Evolutionary conservation across 1,140 invertebrate genomes (phyloP).

Genomic region (Drosophila ironensis): DNA sequence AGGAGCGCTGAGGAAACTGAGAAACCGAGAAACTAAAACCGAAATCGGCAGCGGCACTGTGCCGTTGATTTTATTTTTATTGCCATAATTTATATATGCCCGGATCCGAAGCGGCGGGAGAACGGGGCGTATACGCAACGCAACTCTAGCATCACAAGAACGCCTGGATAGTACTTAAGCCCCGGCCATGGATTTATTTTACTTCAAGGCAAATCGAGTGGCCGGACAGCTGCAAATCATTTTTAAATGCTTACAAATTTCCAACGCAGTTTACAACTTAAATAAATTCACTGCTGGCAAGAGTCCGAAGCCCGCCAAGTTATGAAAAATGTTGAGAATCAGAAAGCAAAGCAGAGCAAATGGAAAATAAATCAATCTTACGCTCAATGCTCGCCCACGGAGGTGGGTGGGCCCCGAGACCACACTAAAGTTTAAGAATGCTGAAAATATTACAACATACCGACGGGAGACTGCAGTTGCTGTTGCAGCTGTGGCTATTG

Average conservation of each 20-base stretch:
- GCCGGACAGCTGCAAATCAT: constrained; percentile 58
- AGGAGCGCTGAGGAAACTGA: not conserved
- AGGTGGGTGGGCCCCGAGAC: not conserved
- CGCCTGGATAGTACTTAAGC: constrained; percentile 55
- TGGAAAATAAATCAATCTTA: constrained; percentile 76
- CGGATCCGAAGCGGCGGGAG: not conserved
- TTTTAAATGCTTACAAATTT: constrained; percentile 80
- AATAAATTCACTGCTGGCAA: constrained; percentile 60
- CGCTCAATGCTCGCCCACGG: constrained; percentile 36
- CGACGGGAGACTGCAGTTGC: not conserved
- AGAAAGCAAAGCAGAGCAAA: constrained; percentile 41
- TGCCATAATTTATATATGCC: constrained; percentile 69
- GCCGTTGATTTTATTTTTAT: constrained; percentile 74
- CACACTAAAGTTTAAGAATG: constrained; percentile 50
- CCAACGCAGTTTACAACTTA: constrained; percentile 61
- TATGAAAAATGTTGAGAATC: constrained; percentile 69
- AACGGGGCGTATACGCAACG: constrained; percentile 42
- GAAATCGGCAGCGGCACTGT: constrained; percentile 20
- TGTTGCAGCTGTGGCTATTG: not conserved
- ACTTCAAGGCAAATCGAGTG: constrained; percentile 38
- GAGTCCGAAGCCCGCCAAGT: constrained; percentile 42
- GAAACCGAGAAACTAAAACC: constrained; percentile 25
- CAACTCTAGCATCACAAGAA: constrained; percentile 24
- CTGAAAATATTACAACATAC: constrained; percentile 31
- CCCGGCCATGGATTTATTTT: constrained; percentile 16